Base-by-base conservation (phyloP, 2,888 invertebrate genomes). In the Ichneumoninae sp. region DNA sequence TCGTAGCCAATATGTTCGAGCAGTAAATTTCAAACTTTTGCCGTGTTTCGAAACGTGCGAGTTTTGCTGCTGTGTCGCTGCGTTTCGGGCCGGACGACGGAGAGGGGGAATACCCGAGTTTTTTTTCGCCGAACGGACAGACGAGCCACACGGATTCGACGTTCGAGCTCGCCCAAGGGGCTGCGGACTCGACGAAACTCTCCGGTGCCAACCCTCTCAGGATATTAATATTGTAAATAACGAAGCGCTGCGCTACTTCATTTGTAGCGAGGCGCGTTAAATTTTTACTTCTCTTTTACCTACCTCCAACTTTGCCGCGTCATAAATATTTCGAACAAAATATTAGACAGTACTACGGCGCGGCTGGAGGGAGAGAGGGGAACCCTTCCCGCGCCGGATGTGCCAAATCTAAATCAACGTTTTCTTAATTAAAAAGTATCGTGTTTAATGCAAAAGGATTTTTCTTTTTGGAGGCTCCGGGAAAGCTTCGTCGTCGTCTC, bases 1-100 rank as follows among this genome's bases (percentile, higher is more conserved):
- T 92, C 91, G 90, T 89, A 92, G 92, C 92, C 93, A 93, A 93
- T 93, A 92, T 92, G 93, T 92, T 75, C 92, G 90, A 87, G 92
- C 90, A 91, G 91, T 93, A 93, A 93, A 93, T 93, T 92, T 84
- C 88, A 86, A 93, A 93, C 88, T 91, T 93, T 92, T 88, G 89
- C 87, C 88, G 85, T 86, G 83, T 87, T 89, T 88, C 88, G 66
- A 66, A 47, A 44, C 66, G 33, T 52, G 87, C 83, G 87, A 62
- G 62, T 33, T 62, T 62, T n/a, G 62, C 88, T 88, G 88, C 90
- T 88, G 87, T 88, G 75, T 22, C 52, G 52, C 54, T 72, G 66
- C 69, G 52, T 60, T 33, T 62, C 40, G 72, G 52, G 6, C 30
- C 30, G 36, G 54, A 22, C n/a, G 22, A 22, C n/a, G 69, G 36